Conservation (phyloP, 2,888 invertebrate species). For the Shargacucullia verbasci region DNA sequence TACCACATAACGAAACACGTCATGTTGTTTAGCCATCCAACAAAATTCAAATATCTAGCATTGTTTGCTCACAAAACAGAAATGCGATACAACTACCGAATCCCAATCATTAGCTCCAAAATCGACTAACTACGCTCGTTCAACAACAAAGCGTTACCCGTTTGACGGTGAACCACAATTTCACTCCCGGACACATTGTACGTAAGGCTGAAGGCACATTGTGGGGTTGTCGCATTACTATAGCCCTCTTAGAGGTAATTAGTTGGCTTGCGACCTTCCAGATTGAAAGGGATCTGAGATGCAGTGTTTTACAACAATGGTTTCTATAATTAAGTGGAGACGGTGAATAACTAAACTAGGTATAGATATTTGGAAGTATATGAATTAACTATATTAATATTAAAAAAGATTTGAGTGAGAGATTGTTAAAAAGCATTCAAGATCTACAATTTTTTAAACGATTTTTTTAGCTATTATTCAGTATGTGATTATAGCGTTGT, state of each 20-base stretch:
- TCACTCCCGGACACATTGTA: conserved; percentile 55
- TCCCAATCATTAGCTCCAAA: conserved; percentile 42
- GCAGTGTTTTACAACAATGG: conserved; percentile 33
- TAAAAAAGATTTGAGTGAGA: neutral
- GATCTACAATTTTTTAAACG: conserved; percentile 6
- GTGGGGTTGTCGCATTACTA: conserved; percentile 40
- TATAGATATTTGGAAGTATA: no score
- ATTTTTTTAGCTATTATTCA: conserved; percentile 16
- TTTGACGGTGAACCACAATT: conserved; percentile 54
- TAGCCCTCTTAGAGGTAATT: conserved; percentile 43
- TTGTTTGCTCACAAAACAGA: conserved; percentile 27
- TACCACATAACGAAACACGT: conserved; percentile 8
- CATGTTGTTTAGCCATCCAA: conserved; percentile 16
- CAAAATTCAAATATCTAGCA: conserved; percentile 31
- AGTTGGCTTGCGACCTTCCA: conserved; percentile 29
- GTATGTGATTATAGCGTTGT: conserved; percentile 28
- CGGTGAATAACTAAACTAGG: neutral
- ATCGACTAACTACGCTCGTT: conserved; percentile 41
- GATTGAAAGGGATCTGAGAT: conserved; percentile 27
- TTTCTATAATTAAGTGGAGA: neutral
- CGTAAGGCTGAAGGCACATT: conserved; percentile 35
- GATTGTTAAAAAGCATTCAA: neutral
- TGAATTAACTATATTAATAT: no score
- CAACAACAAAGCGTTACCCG: conserved; percentile 34
- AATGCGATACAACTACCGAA: conserved; percentile 28